Conservation (phyloP, 2,888 invertebrate species). For the Cataglyphis cursor region DNA sequence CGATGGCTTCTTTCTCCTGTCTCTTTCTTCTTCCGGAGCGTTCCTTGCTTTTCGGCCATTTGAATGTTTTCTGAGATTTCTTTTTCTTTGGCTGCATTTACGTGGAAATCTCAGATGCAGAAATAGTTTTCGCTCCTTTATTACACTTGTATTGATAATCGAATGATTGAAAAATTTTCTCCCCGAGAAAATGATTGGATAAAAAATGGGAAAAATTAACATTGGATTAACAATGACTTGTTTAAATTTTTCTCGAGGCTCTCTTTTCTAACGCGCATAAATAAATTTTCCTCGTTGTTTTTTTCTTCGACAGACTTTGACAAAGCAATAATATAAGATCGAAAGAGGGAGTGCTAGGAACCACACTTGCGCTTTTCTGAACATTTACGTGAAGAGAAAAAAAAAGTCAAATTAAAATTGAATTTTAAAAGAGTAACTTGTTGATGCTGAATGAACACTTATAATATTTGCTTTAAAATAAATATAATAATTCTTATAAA, state of each 20-base stretch:
- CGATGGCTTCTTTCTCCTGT: conserved; percentile 48
- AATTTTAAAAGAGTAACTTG: neutral
- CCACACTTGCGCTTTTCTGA: neutral
- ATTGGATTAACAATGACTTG: neutral
- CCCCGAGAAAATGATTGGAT: neutral
- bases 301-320: conserved; percentile 69
- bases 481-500: neutral
- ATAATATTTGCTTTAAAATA: neutral
- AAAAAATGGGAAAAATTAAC: neutral
- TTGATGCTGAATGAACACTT: neutral
- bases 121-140: neutral
- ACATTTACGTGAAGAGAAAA: neutral
- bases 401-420: neutral
- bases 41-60: conserved; percentile 23
- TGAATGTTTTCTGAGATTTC: neutral
- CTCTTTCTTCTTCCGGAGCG: conserved; percentile 17
- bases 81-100: neutral
- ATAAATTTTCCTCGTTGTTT: conserved; percentile 70
- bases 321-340: conserved; percentile 52
- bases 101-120: neutral
- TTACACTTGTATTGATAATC: neutral
- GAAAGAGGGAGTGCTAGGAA: neutral
- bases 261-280: neutral
- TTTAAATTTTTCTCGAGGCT: neutral
- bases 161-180: no score